Base-by-base conservation (phyloP, 2,888 invertebrate species). In the Subacronicta megacephala region DNA sequence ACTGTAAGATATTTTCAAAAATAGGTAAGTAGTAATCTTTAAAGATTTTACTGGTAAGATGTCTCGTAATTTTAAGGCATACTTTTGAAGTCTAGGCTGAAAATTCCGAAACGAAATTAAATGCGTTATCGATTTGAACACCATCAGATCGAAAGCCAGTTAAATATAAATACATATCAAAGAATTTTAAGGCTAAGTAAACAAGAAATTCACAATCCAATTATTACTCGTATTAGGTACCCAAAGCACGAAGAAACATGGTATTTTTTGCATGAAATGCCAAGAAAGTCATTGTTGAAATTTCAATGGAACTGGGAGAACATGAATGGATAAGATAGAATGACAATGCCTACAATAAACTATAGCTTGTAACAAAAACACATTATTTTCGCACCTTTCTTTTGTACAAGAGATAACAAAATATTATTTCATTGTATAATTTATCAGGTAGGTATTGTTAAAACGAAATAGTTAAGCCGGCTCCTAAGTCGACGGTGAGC, bases 301-400 rank as follows among this genome's bases (percentile, higher is more conserved):
- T 54, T 67, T 62, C 51, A 67, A 74, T 66, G 47, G 63, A 40
- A 51, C 42, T 49, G 23, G 45, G 62, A 43, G 55, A 62, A 69
- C 55, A 61, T 72, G 62, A 76, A 77, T 62, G 73, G 61, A 66
- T 55, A 70, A 64, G 50, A 75, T 58, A 64, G 35, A 41, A 62
- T 40, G 16, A 61, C 51, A 61, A 61, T 58, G 46, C 13, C 31
- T 46, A 49, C 55, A 57, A 54, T 50, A 53, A 56, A 57, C 41
- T 20, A 63, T 15, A 36, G 42, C 13, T 7, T 36, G 42, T 50
- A 62, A 70, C 65, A 69, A 65, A 40, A 56, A 67, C 18, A 51
- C 41, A 62, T 63, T 58, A 57, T 63, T 59, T 66, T 73, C 46
- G 58, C 77, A 62, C 74, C 65, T 75, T 70, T 51, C 49, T 51